Evolutionary conservation across 2,113 vertebrate genomes (phyloP).

Genomic region (Epinephelus cyanopodus): DNA sequence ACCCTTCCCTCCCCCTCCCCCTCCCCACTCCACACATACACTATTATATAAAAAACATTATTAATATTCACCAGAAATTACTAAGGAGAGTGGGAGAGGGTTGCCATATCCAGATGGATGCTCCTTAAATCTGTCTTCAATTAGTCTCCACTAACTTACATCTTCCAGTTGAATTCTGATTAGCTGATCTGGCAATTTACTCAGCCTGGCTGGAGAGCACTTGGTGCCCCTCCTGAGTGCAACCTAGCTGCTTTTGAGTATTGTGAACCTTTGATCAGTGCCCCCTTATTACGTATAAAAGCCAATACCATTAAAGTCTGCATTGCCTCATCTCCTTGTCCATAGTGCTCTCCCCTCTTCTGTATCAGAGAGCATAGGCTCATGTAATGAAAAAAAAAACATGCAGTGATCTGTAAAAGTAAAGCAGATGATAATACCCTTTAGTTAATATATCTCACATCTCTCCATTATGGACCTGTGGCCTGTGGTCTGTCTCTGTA

Average conservation of each 20-base stretch:
- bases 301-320: constrained; percentile 73
- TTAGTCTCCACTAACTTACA: constrained; percentile 80
- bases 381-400: constrained; percentile 54
- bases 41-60: constrained; percentile 77
- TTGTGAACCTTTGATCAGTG: constrained; percentile 84
- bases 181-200: constrained; percentile 82
- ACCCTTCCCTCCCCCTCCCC: neutral
- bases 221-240: constrained; percentile 77
- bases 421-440: constrained; percentile 65
- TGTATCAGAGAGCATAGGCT: constrained; percentile 69
- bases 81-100: constrained; percentile 63
- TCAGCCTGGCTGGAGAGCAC: constrained; percentile 77
- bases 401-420: constrained; percentile 62
- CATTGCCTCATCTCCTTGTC: constrained; percentile 58
- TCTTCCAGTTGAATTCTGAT: constrained; percentile 84
- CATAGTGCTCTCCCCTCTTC: constrained; percentile 54
- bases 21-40: constrained; percentile 20
- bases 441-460: constrained; percentile 63
- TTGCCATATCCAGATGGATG: constrained; percentile 75
- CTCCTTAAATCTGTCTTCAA: constrained; percentile 83
- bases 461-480: constrained; percentile 55
- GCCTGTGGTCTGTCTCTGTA: constrained; percentile 48
- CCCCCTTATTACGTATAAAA: constrained; percentile 82
- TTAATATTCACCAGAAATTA: constrained; percentile 82
- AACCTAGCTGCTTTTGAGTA: constrained; percentile 76